Conservation (phyloP, 2,113 vertebrate genomes). For the Brachypodius melanocephalos region DNA sequence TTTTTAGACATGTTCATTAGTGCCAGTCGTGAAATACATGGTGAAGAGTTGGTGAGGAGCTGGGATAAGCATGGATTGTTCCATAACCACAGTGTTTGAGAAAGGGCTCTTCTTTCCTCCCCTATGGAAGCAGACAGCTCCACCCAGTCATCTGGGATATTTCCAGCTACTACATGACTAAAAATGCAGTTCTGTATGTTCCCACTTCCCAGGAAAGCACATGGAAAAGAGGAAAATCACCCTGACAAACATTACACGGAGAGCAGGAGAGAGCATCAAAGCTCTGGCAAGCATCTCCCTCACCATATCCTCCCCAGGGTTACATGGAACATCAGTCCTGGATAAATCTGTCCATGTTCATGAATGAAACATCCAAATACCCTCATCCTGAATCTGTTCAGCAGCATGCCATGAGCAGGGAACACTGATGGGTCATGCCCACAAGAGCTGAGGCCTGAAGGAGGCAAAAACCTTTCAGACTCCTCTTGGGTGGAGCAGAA, state of each 20-base stretch:
- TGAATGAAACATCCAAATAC: neutral
- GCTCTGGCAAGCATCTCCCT: neutral
- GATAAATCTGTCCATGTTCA: neutral
- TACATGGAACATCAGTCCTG: neutral
- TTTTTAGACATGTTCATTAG: neutral
- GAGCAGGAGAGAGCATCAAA: neutral
- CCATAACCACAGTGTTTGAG: neutral
- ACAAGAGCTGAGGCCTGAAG: neutral
- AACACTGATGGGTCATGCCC: neutral
- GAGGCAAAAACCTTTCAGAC: neutral
- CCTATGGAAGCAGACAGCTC: neutral
- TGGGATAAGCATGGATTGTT: neutral
- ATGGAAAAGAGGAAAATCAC: neutral
- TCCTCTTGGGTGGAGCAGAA: neutral
- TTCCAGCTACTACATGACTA: neutral
- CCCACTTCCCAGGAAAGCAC: neutral
- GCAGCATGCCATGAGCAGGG: neutral
- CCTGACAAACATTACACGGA: neutral
- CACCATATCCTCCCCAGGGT: neutral
- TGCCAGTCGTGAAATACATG: fast-evolving
- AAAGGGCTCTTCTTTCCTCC: neutral
- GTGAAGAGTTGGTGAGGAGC: neutral
- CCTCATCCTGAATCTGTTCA: neutral
- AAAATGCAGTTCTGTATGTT: neutral
- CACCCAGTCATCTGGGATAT: fast-evolving